phyloP scores from a whole-genome alignment of 2,113 vertebrate genomes.

The Perca flavescens region DNA sequence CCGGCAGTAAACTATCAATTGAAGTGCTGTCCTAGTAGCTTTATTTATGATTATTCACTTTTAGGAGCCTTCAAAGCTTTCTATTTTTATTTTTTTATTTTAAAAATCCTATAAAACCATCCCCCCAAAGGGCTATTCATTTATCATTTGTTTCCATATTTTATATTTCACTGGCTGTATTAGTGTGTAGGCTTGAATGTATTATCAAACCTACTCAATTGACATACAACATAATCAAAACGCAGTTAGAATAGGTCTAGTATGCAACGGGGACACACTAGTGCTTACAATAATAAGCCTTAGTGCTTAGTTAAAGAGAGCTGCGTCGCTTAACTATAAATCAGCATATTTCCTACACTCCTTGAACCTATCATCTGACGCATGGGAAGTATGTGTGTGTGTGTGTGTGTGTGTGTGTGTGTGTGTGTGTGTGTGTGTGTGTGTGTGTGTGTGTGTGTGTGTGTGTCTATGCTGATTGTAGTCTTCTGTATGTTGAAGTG shows the following conservation, averaged over 20 bases:
- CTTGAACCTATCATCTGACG: constrained; percentile 53
- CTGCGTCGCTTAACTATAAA: constrained; percentile 5
- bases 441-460: neutral
- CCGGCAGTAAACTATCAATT: too few relatives aligned
- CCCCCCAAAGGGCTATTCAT: too few relatives aligned
- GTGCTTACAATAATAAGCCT: neutral
- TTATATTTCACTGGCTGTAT: too few relatives aligned
- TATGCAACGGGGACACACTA: neutral
- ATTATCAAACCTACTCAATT: neutral
- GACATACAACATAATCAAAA: neutral
- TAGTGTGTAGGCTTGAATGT: neutral
- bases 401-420: neutral
- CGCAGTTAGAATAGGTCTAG: neutral
- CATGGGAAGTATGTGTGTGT: constrained; percentile 20
- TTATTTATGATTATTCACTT: too few relatives aligned
- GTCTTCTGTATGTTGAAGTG: constrained; percentile 27
- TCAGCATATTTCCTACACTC: constrained; percentile 46
- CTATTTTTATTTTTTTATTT: too few relatives aligned
- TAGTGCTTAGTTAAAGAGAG: neutral
- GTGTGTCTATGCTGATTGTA: constrained; percentile 16
- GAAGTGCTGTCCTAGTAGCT: too few relatives aligned
- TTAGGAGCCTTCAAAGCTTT: too few relatives aligned
- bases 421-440: constrained; percentile 5
- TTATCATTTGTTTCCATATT: too few relatives aligned
- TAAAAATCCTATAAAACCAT: too few relatives aligned